Evolutionary conservation across 2,113 vertebrate genomes (phyloP).

Genomic region (Onychostruthus taczanowskii): DNA sequence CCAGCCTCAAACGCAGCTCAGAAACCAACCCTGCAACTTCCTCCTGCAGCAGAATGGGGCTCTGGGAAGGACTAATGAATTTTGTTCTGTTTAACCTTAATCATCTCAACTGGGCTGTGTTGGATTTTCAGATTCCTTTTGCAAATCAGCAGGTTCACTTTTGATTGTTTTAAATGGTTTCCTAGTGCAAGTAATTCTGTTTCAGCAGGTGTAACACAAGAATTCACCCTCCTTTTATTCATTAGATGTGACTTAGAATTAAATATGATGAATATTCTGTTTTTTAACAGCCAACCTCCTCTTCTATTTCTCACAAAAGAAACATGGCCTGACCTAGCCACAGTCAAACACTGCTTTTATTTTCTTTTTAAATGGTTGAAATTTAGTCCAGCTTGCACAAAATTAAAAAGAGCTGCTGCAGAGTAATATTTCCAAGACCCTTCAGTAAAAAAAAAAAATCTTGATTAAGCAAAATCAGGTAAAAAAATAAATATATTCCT

Average conservation of each 20-base stretch:
- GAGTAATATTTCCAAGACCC: not conserved
- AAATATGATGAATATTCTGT: not conserved
- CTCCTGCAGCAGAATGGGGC: not conserved
- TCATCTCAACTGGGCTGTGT: not conserved
- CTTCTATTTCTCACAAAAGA: not conserved
- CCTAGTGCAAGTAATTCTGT: not conserved
- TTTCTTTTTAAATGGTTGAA: not conserved
- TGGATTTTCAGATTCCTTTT: not conserved
- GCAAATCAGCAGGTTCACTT: not conserved
- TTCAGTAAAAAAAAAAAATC: not conserved
- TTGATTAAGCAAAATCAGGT: not conserved
- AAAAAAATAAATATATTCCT: not conserved
- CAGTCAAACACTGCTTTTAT: not conserved
- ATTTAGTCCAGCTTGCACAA: not conserved
- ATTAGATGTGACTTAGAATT: not conserved
- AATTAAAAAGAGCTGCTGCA: not conserved
- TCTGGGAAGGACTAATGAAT: not conserved
- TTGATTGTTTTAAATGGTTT: not conserved
- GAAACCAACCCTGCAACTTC: not conserved
- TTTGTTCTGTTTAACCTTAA: not conserved
- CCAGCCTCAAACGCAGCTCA: not conserved
- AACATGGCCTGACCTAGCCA: not conserved
- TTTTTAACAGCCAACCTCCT: not conserved
- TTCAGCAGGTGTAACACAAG: not conserved
- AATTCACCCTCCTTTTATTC: not conserved